Base-by-base conservation (phyloP, 2,797 vertebrate species). In the Lithobates sylvaticus region DNA sequence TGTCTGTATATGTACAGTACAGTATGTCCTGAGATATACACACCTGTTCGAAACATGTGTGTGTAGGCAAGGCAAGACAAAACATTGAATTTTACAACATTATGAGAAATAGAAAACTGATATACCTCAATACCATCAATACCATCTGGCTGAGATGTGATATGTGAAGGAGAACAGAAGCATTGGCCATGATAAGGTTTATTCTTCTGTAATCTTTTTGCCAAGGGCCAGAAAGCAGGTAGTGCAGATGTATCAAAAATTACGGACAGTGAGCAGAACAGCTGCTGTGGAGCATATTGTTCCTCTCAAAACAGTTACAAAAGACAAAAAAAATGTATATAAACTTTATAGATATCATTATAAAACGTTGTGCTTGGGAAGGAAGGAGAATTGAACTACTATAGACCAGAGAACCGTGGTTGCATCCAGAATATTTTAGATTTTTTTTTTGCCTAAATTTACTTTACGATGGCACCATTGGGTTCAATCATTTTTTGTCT, bases 91-190 rank as follows among this genome's bases (percentile, higher is more conserved):
- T 39, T 2, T 32, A 71, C 16, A 54, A 54, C 50, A 54, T 3
- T 18, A 54, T 5, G 13, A 12, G 44, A 13, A 36, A 71, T 10
- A 71, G 18, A 71, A 39, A 71, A 68, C 61, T 32, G 58, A 29
- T 83, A 34, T 76, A 42, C 42, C 26, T 54, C 69, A 34, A 75
- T 54, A 50, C 42, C 10, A 12, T 1, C 36, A 39, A 39, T 39
- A 47, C 44, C 26, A 83, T 39, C 36, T 10, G 23, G 27, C 18
- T 12, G 54, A 27, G 32, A 67, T 83, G 32, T 83, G 81, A 68
- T 76, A 83, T 65, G 39, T 83, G 72, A 83, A 47, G 72, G 39
- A 50, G 74, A 83, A 74, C 72, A 67, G 72, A 76, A 83, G 36
- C 72, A 75, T 61, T 8, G 12, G 16, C 72, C 81, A 76, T 67